Percentiles rank a stretch among this genome's conserved stretches.
Conservation (phyloP, 1,140 invertebrate species). For the Onthophagus taurus region DNA sequence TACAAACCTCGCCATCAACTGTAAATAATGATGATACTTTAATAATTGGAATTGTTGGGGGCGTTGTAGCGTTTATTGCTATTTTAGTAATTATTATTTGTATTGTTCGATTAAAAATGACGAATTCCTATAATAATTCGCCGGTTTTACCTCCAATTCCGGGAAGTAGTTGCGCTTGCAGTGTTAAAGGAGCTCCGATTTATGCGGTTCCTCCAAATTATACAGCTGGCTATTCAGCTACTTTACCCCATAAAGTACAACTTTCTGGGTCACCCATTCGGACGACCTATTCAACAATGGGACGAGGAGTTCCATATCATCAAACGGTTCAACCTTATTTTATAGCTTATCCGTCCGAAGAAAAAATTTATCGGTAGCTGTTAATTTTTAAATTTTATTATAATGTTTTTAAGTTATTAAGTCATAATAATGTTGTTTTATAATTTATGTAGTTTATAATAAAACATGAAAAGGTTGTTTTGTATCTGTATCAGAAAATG, state of each 20-base stretch:
- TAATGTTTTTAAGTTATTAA: no score
- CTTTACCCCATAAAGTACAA: conserved; percentile 49
- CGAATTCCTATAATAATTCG: conserved; percentile 51
- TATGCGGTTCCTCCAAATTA: conserved; percentile 42
- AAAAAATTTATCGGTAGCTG: conserved; percentile 35
- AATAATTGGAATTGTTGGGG: conserved; percentile 85
- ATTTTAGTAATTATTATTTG: conserved; percentile 82
- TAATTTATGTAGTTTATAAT: no score
- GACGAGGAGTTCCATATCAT: conserved; percentile 35
- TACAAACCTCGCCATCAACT: conserved; percentile 47
- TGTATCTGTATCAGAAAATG: no score
- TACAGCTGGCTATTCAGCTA: conserved; percentile 46
- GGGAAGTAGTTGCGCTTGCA: conserved; percentile 40
- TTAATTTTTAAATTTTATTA: background rate
- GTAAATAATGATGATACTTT: conserved; percentile 80
- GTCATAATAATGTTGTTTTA: no score
- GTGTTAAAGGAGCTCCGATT: conserved; percentile 43
- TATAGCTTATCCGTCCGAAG: conserved; percentile 30
- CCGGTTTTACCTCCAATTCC: conserved; percentile 36
- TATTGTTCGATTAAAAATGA: conserved; percentile 64
- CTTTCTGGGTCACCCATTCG: conserved; percentile 41
- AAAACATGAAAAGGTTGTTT: no score
- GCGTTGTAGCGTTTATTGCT: conserved; percentile 81
- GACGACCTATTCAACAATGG: conserved; percentile 38
- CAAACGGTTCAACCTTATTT: conserved; percentile 31